Evolutionary conservation across 1,140 invertebrate genomes (phyloP), one percentile per base, ranked within the genome.

Genomic region (Drosophila sproati): DNA sequence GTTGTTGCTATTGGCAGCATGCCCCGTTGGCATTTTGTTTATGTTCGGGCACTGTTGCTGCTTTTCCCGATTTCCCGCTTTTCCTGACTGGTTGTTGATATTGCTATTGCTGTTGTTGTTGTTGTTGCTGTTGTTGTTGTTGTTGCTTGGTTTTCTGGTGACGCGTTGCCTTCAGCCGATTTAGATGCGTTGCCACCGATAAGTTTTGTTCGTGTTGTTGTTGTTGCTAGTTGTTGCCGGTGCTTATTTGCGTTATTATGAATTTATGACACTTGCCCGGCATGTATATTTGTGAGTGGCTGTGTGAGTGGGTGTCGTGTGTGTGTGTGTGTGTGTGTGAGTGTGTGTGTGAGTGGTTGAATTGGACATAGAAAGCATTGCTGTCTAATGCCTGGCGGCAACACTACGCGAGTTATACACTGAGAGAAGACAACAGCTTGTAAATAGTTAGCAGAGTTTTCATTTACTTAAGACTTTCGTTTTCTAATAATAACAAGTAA

Each of bases 211-310:
- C 20, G 1, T 55, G 52, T 68, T 54, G 48, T 61, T 51, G 71
- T 54, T 45, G 31, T 55, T 41, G 28, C 51, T 34, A 37, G 63
- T 50, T 51, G 61, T 51, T 71, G 68, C 77, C 71, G 85, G 74
- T 83, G 85, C 85, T 88, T 88, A 88, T 88, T 88, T 88, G 85
- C 85, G 85, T 88, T 88, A 89, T 88, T 88, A 88, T 88, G 85
- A 88, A 88, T 88, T 88, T 88, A 88, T 88, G 85, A 88, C 85
- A 88, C 85, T 88, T 88, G 79, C 48, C 39, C 67, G 54, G 60
- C 50, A 80, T 77, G 76, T 83, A 83, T 35, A 34, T 34, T 8
- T 31, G 69, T 50, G 71, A 54, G 61, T 72, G 51, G 41, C 50
- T 43, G 43, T 28, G 39, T 10, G 32, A 34, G 10, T 8, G 37